These are phyloP conservation scores for Epinotia nisella DNA, from an alignment of 2,888 invertebrate genomes.

Conservation along the genomic window DNA sequence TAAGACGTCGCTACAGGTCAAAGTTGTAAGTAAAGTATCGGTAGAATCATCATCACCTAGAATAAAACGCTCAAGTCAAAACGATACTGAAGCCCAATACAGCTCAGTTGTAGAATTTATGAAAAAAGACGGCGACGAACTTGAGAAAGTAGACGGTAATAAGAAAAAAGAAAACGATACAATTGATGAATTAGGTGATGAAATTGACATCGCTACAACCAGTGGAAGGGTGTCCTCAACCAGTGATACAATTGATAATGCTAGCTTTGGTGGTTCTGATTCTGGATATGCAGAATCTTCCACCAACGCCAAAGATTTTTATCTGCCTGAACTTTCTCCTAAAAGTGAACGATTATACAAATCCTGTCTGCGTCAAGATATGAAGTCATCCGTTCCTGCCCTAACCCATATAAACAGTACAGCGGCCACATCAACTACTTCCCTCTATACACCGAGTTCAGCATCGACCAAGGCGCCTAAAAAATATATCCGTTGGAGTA, in stretches of 20 bases:
- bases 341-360: slow-evolving; percentile 46
- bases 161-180: slow-evolving; percentile 48
- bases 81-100: slow-evolving; percentile 26
- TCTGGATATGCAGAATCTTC: slow-evolving; percentile 67
- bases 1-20: slow-evolving; percentile 42
- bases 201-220: slow-evolving; percentile 47
- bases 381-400: slow-evolving; percentile 61
- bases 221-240: slow-evolving; percentile 37
- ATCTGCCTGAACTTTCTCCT: slow-evolving; percentile 33
- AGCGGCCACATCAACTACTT: slow-evolving; percentile 59
- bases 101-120: slow-evolving; percentile 44
- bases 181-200: slow-evolving; percentile 53
- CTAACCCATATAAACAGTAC: slow-evolving; percentile 55
- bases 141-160: neutral
- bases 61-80: slow-evolving; percentile 40
- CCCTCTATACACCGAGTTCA: slow-evolving; percentile 55
- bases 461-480: slow-evolving; percentile 53
- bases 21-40: slow-evolving; percentile 57
- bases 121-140: slow-evolving; percentile 44
- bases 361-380: slow-evolving; percentile 48
- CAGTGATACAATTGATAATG: slow-evolving; percentile 57
- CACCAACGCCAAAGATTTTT: slow-evolving; percentile 47
- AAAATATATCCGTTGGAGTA: slow-evolving; percentile 71
- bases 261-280: slow-evolving; percentile 65
- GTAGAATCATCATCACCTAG: slow-evolving; percentile 63